Conservation (phyloP, 2,888 invertebrate genomes). For the Leptura quadrifasciata region DNA sequence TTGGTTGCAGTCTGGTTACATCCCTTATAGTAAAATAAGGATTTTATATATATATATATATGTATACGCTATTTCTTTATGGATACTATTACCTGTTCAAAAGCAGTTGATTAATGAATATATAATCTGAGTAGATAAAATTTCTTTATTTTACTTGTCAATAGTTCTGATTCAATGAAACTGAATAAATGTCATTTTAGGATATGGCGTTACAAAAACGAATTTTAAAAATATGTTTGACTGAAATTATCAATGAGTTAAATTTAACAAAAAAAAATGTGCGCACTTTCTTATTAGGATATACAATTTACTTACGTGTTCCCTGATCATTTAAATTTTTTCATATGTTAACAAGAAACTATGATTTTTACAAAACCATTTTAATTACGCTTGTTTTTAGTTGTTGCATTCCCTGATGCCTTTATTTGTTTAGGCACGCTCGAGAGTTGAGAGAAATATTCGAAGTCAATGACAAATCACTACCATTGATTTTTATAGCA, state of each 20-base stretch:
- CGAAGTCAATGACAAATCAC: conserved; percentile 62
- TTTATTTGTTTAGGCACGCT: conserved; percentile 55
- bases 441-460: conserved; percentile 48
- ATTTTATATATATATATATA: too few relatives aligned
- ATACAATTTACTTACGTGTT: not conserved
- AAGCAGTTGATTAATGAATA: too few relatives aligned
- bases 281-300: not conserved
- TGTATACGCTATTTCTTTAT: too few relatives aligned
- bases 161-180: too few relatives aligned
- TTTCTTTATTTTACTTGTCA: too few relatives aligned
- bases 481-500: conserved; percentile 64
- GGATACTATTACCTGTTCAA: too few relatives aligned
- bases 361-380: not conserved
- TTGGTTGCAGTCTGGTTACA: too few relatives aligned
- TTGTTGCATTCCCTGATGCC: conserved; percentile 55
- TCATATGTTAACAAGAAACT: not conserved
- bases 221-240: too few relatives aligned
- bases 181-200: too few relatives aligned
- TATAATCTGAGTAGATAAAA: too few relatives aligned
- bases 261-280: not conserved
- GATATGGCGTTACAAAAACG: too few relatives aligned
- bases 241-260: not conserved
- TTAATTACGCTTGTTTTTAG: conserved; percentile 18
- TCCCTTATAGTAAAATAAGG: too few relatives aligned
- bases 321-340: not conserved